phyloP scores from a whole-genome alignment of 2,888 invertebrate genomes.

The Pogonocherus hispidulus region DNA sequence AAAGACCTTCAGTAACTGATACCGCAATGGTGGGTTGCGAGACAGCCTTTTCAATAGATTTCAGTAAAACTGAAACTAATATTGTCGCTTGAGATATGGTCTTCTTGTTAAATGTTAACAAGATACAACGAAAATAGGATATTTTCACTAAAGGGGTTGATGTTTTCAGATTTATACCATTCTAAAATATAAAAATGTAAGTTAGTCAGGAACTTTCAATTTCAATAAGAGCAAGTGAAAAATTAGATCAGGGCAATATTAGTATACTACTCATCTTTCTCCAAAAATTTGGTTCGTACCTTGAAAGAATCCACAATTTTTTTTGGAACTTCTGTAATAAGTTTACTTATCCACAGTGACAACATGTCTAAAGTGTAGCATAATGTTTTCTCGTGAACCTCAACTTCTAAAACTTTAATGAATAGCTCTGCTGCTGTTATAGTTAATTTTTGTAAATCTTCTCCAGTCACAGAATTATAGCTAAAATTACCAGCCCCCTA shows the following conservation, averaged over 20 bases:
- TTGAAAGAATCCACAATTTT: slow-evolving; percentile 77
- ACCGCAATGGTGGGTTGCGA: slow-evolving; percentile 81
- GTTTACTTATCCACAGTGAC: slow-evolving; percentile 82
- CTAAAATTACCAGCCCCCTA: slow-evolving; percentile 82
- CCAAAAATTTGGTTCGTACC: no score
- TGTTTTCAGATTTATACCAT: slow-evolving; percentile 81
- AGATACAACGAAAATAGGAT: slow-evolving; percentile 83
- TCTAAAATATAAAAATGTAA: slow-evolving; percentile 69
- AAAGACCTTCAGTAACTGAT: slow-evolving; percentile 80
- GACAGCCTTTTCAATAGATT: slow-evolving; percentile 82
- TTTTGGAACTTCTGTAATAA: slow-evolving; percentile 76
- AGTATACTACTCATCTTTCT: no score
- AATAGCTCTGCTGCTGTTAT: slow-evolving; percentile 77
- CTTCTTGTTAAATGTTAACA: slow-evolving; percentile 75
- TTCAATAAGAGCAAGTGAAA: slow-evolving; percentile 3
- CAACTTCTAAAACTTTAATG: slow-evolving; percentile 84
- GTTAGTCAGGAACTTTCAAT: not conserved
- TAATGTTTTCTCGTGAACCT: slow-evolving; percentile 93
- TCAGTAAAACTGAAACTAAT: slow-evolving; percentile 76
- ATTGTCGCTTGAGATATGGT: slow-evolving; percentile 68
- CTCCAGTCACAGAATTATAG: slow-evolving; percentile 76
- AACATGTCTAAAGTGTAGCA: slow-evolving; percentile 86
- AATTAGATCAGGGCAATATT: not conserved
- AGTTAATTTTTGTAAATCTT: slow-evolving; percentile 73
- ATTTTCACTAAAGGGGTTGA: slow-evolving; percentile 83